phyloP scores from a whole-genome alignment of 2,888 invertebrate species.

The Drosophila infuscata region DNA sequence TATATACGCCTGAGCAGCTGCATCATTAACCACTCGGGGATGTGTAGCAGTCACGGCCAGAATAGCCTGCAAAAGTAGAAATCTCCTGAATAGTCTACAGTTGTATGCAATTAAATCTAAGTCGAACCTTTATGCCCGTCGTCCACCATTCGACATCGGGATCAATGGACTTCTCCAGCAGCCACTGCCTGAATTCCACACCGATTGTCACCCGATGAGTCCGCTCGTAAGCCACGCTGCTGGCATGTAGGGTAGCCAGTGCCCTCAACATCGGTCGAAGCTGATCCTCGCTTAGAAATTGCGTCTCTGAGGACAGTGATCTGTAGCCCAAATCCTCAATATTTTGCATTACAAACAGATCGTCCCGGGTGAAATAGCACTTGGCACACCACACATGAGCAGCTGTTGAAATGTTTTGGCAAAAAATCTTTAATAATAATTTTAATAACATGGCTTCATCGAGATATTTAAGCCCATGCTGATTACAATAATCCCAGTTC shows the following conservation, averaged over 20 bases:
- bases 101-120: background rate
- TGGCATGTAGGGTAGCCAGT: constrained; percentile 84
- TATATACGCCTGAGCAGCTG: constrained; percentile 69
- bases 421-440: no score
- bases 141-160: constrained; percentile 74
- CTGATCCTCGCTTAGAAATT: constrained; percentile 77
- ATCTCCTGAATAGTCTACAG: no score
- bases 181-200: constrained; percentile 57
- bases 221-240: constrained; percentile 84
- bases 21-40: constrained; percentile 48
- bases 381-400: constrained; percentile 78
- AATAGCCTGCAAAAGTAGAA: constrained; percentile 52
- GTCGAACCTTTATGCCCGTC: constrained; percentile 68
- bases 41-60: constrained; percentile 66
- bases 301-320: constrained; percentile 38
- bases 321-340: constrained; percentile 76
- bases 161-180: constrained; percentile 71
- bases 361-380: constrained; percentile 81
- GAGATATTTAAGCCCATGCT: no score
- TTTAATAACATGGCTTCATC: no score
- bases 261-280: constrained; percentile 80
- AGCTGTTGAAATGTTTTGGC: constrained; percentile 41
- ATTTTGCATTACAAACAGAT: constrained; percentile 85
- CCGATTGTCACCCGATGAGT: constrained; percentile 66
- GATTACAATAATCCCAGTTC: background rate